These are phyloP conservation scores for Styela plicata DNA, from an alignment of 23 tunicate genomes.

Conservation along the genomic window DNA sequence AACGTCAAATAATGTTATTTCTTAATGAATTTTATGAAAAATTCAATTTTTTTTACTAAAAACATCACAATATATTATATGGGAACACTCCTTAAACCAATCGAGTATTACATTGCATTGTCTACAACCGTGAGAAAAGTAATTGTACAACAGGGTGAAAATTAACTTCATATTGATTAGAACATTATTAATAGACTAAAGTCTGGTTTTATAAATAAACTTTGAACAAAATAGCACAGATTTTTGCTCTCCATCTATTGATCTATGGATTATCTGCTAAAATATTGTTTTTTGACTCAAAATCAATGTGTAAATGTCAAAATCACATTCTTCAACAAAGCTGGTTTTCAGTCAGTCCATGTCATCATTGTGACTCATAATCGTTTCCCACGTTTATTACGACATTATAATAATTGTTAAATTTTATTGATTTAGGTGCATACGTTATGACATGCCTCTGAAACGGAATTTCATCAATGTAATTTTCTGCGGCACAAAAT, in stretches of 20 bases:
- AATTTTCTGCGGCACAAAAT: too few relatives aligned
- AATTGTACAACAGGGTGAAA: background rate
- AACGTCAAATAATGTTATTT: too few relatives aligned
- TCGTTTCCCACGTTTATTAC: background rate
- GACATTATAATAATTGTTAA: background rate
- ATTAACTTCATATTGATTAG: background rate
- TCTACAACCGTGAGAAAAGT: background rate
- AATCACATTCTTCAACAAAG: background rate
- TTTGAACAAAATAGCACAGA: too few relatives aligned
- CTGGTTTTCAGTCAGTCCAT: background rate
- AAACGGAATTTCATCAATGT: too few relatives aligned
- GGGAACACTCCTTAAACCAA: background rate
- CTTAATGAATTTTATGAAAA: too few relatives aligned
- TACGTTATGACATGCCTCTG: background rate
- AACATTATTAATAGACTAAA: too few relatives aligned
- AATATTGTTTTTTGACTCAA: too few relatives aligned
- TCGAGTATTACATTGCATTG: background rate
- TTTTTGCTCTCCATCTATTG: too few relatives aligned
- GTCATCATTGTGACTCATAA: background rate
- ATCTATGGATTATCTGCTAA: too few relatives aligned
- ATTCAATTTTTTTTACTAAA: too few relatives aligned
- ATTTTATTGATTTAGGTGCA: background rate
- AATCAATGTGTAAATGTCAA: background rate
- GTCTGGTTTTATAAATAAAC: too few relatives aligned
- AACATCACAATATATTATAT: too few relatives aligned